phyloP scores from a whole-genome alignment of 2,888 invertebrate genomes.

The Pollenia griseotomentosa region DNA sequence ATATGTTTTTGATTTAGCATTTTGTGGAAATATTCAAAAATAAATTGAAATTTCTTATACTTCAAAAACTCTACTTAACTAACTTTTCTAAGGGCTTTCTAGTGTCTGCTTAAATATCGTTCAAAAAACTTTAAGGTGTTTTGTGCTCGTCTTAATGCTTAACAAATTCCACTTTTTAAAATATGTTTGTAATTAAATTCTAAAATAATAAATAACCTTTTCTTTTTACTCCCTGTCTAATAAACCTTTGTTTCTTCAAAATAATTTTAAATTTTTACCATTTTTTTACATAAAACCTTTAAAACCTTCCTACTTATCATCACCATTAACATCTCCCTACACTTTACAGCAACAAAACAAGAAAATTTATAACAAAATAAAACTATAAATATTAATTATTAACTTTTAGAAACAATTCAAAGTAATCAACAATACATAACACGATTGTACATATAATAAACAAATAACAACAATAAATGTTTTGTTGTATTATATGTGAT shows the following conservation, averaged over 20 bases:
- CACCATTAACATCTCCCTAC: constrained; percentile 36
- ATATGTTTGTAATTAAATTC: neutral
- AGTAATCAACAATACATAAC: constrained; percentile 62
- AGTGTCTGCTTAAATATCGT: neutral
- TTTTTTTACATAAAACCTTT: constrained; percentile 48
- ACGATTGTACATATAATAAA: constrained; percentile 60
- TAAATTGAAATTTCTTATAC: too few species aligned
- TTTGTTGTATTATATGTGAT: constrained; percentile 60
- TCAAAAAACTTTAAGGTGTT: constrained; percentile 21
- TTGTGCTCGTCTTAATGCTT: constrained; percentile 58
- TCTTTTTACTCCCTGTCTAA: neutral
- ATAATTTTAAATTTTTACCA: neutral
- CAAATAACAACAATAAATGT: constrained; percentile 64
- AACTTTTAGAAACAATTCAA: constrained; percentile 58
- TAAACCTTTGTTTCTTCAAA: neutral
- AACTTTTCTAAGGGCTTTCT: neutral
- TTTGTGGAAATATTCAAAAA: too few species aligned
- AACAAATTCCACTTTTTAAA: neutral
- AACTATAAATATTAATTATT: constrained; percentile 65
- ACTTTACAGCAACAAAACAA: constrained; percentile 13
- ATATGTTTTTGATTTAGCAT: neutral
- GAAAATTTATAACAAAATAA: constrained; percentile 10
- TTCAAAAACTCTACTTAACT: neutral
- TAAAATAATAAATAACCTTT: neutral
- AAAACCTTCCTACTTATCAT: constrained; percentile 38